Evolutionary conservation across 1,140 invertebrate species (phyloP), one percentile per base, ranked within the genome.

Genomic region (Whitmania pigra): DNA sequence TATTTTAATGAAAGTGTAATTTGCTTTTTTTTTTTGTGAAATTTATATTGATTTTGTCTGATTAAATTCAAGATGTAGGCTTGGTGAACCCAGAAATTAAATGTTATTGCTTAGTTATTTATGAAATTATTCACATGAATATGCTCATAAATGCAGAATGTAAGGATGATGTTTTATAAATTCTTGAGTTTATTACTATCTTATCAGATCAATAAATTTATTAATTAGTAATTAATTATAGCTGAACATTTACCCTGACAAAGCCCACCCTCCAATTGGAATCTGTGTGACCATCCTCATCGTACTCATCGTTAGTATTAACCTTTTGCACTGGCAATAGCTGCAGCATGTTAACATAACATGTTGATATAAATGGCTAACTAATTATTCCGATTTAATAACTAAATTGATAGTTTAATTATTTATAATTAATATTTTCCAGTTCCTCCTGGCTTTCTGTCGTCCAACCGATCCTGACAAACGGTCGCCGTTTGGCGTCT

Each of bases 381-480:
- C 2, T n/a, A 3, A 57, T 57, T 9, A 9, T 57, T 57, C 9
- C 3, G 4, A 22, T 40, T 69, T 1, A 11, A 69, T 15, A 2
- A 18, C 3, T 31, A 13, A 25, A 15, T 40, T 69, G n/a, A 27
- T 17, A 17, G n/a, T 40, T 69, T 69, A 13, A 1, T 22, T 36
- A 36, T 71, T 27, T 71, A 3, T 53, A n/a, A n/a, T n/a, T n/a
- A n/a, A n/a, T n/a, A n/a, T 13, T 53, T 36, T 70, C 27, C 53
- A 97, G 83, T 93, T 93, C 0, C 88, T 93, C 76, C 88, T 90
- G 85, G 92, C 92, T 7, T 86, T 88, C 49, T 89, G 94, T 79
- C 87, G 94, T 72, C 92, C 92, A 5, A 87, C 89, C 79, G 92
- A 93, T 0, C 89, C 88, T 67, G 88, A 89, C 63, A 85, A 88